phyloP scores from a whole-genome alignment of 2,888 invertebrate genomes.

The Helleia helle region DNA sequence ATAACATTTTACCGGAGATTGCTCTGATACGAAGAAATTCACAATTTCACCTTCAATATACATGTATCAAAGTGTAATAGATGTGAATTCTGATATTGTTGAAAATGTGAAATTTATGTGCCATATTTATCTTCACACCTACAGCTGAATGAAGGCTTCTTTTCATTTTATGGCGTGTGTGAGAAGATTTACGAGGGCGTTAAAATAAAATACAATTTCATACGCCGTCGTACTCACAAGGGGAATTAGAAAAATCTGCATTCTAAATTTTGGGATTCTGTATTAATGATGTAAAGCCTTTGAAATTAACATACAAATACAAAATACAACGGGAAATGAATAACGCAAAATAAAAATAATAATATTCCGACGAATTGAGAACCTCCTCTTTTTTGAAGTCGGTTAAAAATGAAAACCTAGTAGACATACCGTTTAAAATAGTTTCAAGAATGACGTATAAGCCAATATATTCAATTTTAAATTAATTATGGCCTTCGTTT shows the following conservation, averaged over 20 bases:
- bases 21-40: background rate
- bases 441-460: too few species aligned
- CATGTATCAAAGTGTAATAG: conserved; percentile 21
- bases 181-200: conserved; percentile 56
- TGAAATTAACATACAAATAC: too few species aligned
- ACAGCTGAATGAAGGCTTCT: conserved; percentile 39
- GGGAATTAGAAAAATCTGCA: conserved; percentile 62
- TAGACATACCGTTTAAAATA: too few species aligned
- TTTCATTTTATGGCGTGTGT: conserved; percentile 46
- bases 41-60: background rate
- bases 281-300: too few species aligned
- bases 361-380: too few species aligned
- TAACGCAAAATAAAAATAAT: too few species aligned
- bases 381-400: too few species aligned
- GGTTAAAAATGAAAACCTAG: too few species aligned
- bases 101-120: conserved; percentile 46
- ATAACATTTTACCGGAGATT: background rate
- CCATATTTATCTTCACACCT: conserved; percentile 33
- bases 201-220: conserved; percentile 68
- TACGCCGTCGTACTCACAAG: conserved; percentile 36
- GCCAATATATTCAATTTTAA: too few species aligned
- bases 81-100: conserved; percentile 29
- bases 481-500: too few species aligned
- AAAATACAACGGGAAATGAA: too few species aligned
- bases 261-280: conserved; percentile 22